Percentiles rank a stretch among this genome's conserved stretches.
phyloP scores from a whole-genome alignment of 2,797 vertebrate genomes.

The Erethizon dorsatum region DNA sequence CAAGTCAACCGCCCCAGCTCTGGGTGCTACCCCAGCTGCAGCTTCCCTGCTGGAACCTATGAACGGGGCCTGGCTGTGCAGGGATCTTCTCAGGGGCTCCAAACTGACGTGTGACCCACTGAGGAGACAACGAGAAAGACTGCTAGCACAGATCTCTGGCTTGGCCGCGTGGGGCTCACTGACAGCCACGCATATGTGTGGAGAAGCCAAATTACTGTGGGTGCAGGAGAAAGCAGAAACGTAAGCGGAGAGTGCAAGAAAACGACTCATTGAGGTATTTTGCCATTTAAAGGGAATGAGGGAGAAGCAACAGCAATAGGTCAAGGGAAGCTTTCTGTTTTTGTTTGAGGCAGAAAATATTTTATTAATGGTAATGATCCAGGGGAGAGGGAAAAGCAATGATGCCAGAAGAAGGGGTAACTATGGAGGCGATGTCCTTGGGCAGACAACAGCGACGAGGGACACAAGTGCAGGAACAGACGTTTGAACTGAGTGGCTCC shows the following conservation, averaged over 20 bases:
- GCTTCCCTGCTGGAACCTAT: neutral
- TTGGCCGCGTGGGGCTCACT: neutral
- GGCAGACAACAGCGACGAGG: conserved; percentile 3
- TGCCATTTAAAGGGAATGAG: neutral
- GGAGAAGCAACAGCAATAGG: neutral
- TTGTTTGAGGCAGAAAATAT: conserved; percentile 28
- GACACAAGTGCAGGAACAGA: neutral
- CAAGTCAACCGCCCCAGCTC: neutral
- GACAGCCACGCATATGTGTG: neutral
- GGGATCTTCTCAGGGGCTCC: neutral
- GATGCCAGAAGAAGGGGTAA: neutral
- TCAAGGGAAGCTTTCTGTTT: conserved; percentile 12
- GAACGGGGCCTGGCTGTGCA: neutral
- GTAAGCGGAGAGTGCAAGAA: neutral
- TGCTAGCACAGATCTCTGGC: neutral
- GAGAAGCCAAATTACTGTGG: neutral
- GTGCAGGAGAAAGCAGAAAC: neutral
- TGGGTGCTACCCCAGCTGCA: neutral
- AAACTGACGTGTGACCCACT: neutral
- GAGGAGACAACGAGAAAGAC: neutral
- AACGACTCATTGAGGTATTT: neutral
- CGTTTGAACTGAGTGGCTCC: neutral
- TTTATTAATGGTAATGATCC: neutral
- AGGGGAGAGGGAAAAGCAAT: neutral
- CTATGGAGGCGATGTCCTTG: neutral